phyloP scores from a whole-genome alignment of 30 jellyfish, hydroid and myxozoan genomes.

The Cassiopea xamachana region DNA sequence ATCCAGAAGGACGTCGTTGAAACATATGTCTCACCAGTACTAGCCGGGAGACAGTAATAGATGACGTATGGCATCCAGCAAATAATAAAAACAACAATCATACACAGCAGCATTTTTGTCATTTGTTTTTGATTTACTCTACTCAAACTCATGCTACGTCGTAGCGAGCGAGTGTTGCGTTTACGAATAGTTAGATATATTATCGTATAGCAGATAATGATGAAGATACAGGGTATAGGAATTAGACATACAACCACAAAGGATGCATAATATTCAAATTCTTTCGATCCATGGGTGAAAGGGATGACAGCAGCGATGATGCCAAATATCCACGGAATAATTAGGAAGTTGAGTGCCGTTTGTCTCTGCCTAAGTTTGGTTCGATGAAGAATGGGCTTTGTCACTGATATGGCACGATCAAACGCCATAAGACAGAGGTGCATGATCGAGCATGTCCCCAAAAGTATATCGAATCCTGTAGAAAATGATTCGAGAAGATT shows the following conservation, averaged over 20 bases:
- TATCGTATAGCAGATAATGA: neutral
- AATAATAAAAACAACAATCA: neutral
- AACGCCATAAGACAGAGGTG: constrained; percentile 11
- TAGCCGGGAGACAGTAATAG: neutral
- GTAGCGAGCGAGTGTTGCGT: neutral
- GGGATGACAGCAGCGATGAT: neutral
- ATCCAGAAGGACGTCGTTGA: neutral
- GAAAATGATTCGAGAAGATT: neutral
- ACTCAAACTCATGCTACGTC: neutral
- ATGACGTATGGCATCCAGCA: neutral
- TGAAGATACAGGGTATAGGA: neutral
- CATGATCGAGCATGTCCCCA: constrained; percentile 2
- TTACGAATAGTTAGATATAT: neutral
- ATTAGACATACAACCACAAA: neutral
- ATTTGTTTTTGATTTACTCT: neutral
- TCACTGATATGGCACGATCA: neutral
- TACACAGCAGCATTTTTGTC: neutral
- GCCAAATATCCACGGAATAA: neutral
- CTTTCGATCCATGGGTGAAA: neutral
- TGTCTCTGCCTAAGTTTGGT: neutral
- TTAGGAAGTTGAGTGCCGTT: neutral
- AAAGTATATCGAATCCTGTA: neutral
- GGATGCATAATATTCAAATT: neutral
- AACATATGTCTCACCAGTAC: neutral
- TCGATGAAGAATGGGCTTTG: constrained; percentile 8